phyloP scores from a whole-genome alignment of 2,797 vertebrate genomes.

The Odontamblyopus rebecca region DNA sequence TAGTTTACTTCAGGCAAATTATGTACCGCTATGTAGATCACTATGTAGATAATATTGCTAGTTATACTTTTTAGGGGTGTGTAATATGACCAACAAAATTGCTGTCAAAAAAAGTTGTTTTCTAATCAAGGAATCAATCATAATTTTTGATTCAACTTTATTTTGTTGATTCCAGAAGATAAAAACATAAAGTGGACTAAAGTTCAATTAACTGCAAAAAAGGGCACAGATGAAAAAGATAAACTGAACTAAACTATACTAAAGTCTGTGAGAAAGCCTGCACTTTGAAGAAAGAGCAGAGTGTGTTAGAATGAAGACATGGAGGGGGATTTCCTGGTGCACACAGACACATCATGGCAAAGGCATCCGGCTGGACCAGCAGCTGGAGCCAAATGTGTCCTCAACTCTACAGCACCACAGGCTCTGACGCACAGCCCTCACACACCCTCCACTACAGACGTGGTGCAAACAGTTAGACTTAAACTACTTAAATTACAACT shows the following conservation, averaged over 20 bases:
- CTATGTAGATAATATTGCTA: neutral
- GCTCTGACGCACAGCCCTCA: constrained; percentile 43
- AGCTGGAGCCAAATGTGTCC: constrained; percentile 67
- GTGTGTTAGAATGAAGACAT: constrained; percentile 62
- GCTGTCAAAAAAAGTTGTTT: too few species aligned
- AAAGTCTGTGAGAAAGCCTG: neutral
- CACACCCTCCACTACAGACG: neutral
- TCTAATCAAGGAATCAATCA: too few species aligned
- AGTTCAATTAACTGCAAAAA: too few species aligned
- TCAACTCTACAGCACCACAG: constrained; percentile 48
- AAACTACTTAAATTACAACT: too few species aligned
- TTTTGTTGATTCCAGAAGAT: too few species aligned
- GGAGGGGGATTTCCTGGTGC: constrained; percentile 78
- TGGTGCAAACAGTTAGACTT: neutral
- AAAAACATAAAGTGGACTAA: too few species aligned
- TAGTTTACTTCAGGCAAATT: constrained; percentile 22
- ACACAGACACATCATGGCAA: constrained; percentile 71
- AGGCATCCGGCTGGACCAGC: constrained; percentile 74
- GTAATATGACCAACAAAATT: too few species aligned
- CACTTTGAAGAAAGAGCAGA: neutral
- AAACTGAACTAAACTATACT: neutral
- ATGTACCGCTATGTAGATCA: neutral
- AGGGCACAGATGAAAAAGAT: neutral
- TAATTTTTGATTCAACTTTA: too few species aligned
- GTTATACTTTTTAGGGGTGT: neutral